Evolutionary conservation across 2,888 invertebrate genomes (phyloP).

Genomic region (Spatulosminthurus flaviceps): DNA sequence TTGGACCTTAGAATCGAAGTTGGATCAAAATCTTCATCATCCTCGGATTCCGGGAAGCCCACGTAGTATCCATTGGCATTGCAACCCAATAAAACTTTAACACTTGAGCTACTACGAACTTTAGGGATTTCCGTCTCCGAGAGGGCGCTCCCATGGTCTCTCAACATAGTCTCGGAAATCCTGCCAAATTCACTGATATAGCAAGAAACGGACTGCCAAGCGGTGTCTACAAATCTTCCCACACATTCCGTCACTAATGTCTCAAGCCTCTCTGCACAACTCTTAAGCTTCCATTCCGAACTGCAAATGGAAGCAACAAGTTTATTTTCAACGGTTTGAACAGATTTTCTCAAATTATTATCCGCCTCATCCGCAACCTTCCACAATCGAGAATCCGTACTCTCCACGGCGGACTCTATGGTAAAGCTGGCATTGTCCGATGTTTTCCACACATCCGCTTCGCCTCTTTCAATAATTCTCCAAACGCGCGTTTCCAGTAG

Average conservation of each 20-base stretch:
- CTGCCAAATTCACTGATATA: not conserved
- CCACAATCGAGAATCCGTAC: slow-evolving; percentile 31
- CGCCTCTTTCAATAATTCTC: slow-evolving; percentile 28
- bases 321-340: slow-evolving; percentile 7
- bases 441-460: slow-evolving; percentile 26
- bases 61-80: slow-evolving; percentile 32
- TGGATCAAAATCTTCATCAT: slow-evolving; percentile 25
- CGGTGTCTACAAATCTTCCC: not conserved
- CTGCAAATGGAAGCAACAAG: slow-evolving; percentile 6
- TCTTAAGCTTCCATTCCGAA: slow-evolving; percentile 32
- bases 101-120: not conserved
- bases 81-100: slow-evolving; percentile 21
- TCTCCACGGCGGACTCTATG: slow-evolving; percentile 31
- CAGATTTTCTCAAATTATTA: slow-evolving; percentile 28
- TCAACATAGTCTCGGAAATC: not conserved
- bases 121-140: slow-evolving; percentile 23
- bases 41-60: slow-evolving; percentile 34
- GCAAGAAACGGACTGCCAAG: slow-evolving; percentile 12
- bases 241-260: not conserved
- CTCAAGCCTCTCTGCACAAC: slow-evolving; percentile 31
- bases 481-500: slow-evolving; percentile 28
- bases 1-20: not conserved
- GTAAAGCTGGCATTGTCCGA: slow-evolving; percentile 33
- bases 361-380: slow-evolving; percentile 38
- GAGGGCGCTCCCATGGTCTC: not conserved